A percentile compares a stretch with the other conserved stretches of the same genome.
These are phyloP conservation scores for Intellagama lesueurii DNA, from an alignment of 2,797 vertebrate species.

Conservation along the genomic window DNA sequence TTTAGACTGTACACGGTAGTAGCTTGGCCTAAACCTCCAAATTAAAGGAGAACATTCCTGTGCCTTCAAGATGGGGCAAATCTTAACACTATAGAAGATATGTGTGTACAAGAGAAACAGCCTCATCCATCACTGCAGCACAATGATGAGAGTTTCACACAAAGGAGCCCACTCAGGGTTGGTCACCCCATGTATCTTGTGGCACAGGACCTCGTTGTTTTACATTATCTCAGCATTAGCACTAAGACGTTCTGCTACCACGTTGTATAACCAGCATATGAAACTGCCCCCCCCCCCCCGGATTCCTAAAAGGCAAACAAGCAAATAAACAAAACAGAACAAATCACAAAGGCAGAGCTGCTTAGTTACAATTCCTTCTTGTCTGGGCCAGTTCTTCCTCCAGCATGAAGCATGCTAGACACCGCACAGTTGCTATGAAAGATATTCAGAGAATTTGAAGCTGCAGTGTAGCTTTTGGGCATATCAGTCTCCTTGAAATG, in stretches of 20 bases:
- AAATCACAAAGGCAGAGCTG: background rate
- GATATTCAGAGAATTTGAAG: constrained; percentile 18
- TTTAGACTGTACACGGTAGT: no score
- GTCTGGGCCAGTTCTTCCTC: background rate
- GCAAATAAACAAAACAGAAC: background rate
- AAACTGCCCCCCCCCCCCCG: background rate
- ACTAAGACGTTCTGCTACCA: background rate
- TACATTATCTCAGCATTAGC: background rate
- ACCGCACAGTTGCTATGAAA: constrained; percentile 21
- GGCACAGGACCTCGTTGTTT: background rate
- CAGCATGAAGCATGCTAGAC: constrained; percentile 23
- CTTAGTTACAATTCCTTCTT: background rate
- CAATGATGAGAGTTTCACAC: background rate
- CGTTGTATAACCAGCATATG: background rate
- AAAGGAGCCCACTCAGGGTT: background rate
- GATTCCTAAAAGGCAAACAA: constrained; percentile 11
- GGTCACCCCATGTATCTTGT: background rate
- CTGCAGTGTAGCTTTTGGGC: constrained; percentile 10
- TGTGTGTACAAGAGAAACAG: background rate
- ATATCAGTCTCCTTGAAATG: background rate
- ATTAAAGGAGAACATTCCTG: no score
- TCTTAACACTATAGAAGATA: no score
- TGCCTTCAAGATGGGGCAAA: no score
- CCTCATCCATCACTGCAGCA: background rate
- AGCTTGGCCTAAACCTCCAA: no score